Conservation (phyloP, 2,113 vertebrate genomes). For the Indicator maculatus region DNA sequence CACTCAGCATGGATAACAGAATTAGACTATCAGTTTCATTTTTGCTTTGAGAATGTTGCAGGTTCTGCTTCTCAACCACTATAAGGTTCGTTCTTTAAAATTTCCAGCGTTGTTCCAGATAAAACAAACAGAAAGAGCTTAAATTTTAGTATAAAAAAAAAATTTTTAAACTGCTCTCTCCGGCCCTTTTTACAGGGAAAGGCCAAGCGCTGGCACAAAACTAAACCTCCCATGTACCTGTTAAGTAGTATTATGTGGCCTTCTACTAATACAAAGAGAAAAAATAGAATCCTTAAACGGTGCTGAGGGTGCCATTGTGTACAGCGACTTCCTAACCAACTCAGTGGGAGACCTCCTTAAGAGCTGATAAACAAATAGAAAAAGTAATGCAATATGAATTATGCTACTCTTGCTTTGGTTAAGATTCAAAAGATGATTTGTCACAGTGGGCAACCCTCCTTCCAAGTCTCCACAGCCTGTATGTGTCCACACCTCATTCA, state of each 20-base stretch:
- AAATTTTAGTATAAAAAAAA: background rate
- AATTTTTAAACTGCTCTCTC: background rate
- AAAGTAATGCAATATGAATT: background rate
- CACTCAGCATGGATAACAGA: conserved; percentile 28
- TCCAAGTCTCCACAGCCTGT: background rate
- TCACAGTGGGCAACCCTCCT: rapidly evolving
- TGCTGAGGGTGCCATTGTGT: background rate
- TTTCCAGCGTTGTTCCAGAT: background rate
- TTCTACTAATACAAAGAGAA: background rate
- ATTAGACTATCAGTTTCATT: conserved; percentile 39
- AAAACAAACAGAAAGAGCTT: background rate
- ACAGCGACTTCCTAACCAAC: background rate
- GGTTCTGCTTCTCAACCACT: background rate
- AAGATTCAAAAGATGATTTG: background rate
- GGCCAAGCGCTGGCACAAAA: background rate
- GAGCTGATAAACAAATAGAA: background rate
- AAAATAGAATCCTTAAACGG: background rate
- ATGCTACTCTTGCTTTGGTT: background rate
- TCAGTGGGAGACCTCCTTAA: background rate
- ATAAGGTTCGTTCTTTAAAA: background rate
- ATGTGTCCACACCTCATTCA: background rate
- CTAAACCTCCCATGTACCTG: background rate
- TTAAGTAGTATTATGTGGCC: background rate
- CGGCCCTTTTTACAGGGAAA: background rate
- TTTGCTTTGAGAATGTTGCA: background rate